Conservation (phyloP, 2,888 invertebrate genomes). For the Fragum fragum region DNA sequence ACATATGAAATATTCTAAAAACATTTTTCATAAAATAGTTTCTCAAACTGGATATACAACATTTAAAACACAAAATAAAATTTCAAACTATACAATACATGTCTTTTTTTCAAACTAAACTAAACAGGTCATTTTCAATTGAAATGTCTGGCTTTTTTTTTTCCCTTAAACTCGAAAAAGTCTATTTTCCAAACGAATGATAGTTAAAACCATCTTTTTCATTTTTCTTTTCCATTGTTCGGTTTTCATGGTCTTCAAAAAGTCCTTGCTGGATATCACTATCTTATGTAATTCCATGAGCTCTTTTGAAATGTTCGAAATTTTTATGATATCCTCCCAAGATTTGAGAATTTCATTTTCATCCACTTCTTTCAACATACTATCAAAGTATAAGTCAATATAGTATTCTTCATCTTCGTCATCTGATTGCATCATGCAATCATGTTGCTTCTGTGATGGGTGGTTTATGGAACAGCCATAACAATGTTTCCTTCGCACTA, state of each 20-base stretch:
- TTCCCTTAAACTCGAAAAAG: slow-evolving; percentile 13
- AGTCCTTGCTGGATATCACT: slow-evolving; percentile 36
- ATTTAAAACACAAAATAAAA: neutral
- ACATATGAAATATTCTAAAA: too few species aligned
- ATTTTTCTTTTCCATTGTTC: slow-evolving; percentile 43
- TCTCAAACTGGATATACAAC: too few species aligned
- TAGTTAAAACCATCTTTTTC: slow-evolving; percentile 34
- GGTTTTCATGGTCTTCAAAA: slow-evolving; percentile 41
- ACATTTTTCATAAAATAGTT: too few species aligned
- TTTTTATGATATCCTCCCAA: slow-evolving; percentile 32
- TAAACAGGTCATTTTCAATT: neutral
- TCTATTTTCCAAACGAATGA: slow-evolving; percentile 24
- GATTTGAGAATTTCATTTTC: slow-evolving; percentile 31
- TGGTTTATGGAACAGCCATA: slow-evolving; percentile 36
- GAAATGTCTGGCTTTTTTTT: too few species aligned
- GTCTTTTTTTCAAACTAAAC: neutral
- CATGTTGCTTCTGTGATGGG: slow-evolving; percentile 46
- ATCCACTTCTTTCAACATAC: slow-evolving; percentile 37
- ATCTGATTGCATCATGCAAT: slow-evolving; percentile 16
- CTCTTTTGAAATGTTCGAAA: slow-evolving; percentile 30
- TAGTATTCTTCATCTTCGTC: slow-evolving; percentile 29
- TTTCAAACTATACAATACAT: neutral
- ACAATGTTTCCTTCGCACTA: slow-evolving; percentile 26
- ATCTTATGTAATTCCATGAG: slow-evolving; percentile 32
- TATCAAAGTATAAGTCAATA: slow-evolving; percentile 38